Percentiles rank a stretch among this genome's conserved stretches.
These are phyloP conservation scores for Drosophila equinoxialis DNA, from an alignment of 1,140 invertebrate species.

Conservation along the genomic window DNA sequence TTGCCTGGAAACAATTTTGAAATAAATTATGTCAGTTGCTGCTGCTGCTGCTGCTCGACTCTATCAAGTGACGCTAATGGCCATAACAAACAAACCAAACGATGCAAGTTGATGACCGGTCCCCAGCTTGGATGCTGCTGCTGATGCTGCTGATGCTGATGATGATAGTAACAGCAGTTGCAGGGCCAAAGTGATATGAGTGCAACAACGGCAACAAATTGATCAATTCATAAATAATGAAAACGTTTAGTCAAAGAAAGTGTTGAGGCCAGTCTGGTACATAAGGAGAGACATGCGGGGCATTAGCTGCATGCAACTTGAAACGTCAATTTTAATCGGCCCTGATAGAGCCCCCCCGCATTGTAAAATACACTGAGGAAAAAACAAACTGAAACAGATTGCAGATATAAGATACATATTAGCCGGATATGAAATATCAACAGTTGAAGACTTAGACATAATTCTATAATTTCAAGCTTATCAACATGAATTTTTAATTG, in stretches of 20 bases:
- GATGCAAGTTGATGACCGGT: conserved; percentile 56
- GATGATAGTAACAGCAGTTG: conserved; percentile 27
- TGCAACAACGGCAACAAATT: conserved; percentile 63
- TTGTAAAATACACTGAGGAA: conserved; percentile 27
- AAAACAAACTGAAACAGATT: background rate
- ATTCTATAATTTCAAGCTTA: background rate
- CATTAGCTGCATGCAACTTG: conserved; percentile 59
- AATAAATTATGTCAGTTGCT: conserved; percentile 66
- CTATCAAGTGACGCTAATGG: conserved; percentile 79
- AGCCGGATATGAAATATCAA: background rate
- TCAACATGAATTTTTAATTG: background rate
- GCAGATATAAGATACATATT: too few relatives aligned
- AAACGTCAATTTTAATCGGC: conserved; percentile 79
- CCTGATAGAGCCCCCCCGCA: conserved; percentile 45
- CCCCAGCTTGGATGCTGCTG: background rate
- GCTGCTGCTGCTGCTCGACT: conserved; percentile 17
- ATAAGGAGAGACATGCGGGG: background rate
- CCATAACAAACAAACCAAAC: conserved; percentile 78
- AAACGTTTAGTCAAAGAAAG: conserved; percentile 77
- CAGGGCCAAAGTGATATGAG: conserved; percentile 43
- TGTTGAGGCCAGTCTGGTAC: conserved; percentile 41
- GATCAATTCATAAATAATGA: conserved; percentile 81
- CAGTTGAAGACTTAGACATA: too few relatives aligned
- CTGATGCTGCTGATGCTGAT: conserved; percentile 31
- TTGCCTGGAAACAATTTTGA: conserved; percentile 67